phyloP scores from a whole-genome alignment of 2,888 invertebrate genomes.

The Zygaena filipendulae region DNA sequence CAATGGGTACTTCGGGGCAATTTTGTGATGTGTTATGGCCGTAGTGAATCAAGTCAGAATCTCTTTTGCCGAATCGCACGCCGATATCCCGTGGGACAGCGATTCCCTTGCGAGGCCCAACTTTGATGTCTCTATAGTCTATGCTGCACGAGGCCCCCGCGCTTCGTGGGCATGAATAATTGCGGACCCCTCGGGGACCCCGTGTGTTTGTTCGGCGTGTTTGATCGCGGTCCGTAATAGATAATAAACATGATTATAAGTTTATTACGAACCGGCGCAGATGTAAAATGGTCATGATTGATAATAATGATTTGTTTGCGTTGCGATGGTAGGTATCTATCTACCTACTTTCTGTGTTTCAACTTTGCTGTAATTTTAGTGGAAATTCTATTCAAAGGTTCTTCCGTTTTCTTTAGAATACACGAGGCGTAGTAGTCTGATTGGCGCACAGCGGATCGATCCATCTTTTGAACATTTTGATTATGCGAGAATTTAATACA shows the following conservation, averaged over 20 bases:
- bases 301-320: constrained; percentile 18
- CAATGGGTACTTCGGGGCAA: too few relatives aligned
- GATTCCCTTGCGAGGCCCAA: constrained; percentile 15
- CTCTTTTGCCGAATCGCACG: too few relatives aligned
- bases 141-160: constrained; percentile 16
- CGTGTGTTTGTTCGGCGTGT: constrained; percentile 19
- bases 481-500: too few relatives aligned
- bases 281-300: constrained; percentile 21
- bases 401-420: too few relatives aligned
- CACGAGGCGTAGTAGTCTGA: too few relatives aligned
- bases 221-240: constrained; percentile 25
- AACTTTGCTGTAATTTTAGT: too few relatives aligned
- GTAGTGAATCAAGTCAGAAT: too few relatives aligned
- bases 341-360: too few relatives aligned
- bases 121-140: constrained; percentile 45
- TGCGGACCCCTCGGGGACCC: constrained; percentile 28
- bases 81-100: constrained; percentile 19
- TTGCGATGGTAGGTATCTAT: constrained; percentile 14
- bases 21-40: too few relatives aligned
- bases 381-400: too few relatives aligned
- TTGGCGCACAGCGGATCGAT: too few relatives aligned
- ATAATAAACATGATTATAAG: constrained; percentile 54
- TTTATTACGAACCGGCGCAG: constrained; percentile 47
- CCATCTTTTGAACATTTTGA: too few relatives aligned
- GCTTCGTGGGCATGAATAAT: constrained; percentile 29